Percentiles rank a stretch among this genome's conserved stretches.
Conservation (phyloP, 2,113 vertebrate species). For the Climacteris rufus region DNA sequence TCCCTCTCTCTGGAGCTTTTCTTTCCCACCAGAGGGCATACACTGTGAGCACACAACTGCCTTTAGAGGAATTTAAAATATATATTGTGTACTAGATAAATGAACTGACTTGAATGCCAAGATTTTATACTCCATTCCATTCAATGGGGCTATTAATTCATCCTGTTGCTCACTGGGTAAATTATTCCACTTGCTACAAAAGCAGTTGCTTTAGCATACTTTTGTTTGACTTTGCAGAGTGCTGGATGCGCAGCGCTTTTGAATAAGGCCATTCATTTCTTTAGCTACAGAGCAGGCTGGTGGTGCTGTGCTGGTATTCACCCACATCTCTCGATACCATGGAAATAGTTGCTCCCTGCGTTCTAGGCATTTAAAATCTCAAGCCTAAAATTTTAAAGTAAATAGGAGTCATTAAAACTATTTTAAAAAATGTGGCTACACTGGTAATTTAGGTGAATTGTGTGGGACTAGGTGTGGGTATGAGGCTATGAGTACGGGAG, state of each 20-base stretch:
- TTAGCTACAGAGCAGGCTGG: background rate
- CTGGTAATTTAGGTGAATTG: background rate
- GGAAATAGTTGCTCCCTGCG: background rate
- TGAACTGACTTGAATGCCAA: background rate
- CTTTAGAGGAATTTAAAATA: slow-evolving; percentile 17
- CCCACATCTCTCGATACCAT: background rate
- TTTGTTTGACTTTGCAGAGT: background rate
- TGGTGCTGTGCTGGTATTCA: background rate
- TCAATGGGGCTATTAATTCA: slow-evolving; percentile 21
- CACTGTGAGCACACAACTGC: background rate
- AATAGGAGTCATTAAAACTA: background rate
- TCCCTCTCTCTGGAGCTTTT: slow-evolving; percentile 5
- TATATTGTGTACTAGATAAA: slow-evolving; percentile 25
- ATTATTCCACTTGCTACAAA: slow-evolving; percentile 37
- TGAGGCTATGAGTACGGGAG: background rate
- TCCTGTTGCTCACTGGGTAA: background rate
- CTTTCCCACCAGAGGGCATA: slow-evolving; percentile 50
- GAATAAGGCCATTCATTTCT: slow-evolving; percentile 27
- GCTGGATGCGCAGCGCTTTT: background rate
- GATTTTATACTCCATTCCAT: background rate
- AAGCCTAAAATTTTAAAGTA: background rate
- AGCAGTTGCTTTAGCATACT: slow-evolving; percentile 22
- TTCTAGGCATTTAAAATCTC: background rate
- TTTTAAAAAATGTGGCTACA: background rate
- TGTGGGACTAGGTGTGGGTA: background rate